A percentile compares a stretch with the other conserved stretches of the same genome.
Evolutionary conservation across 2,113 vertebrate species (phyloP).

Genomic region (Rostratula benghalensis): DNA sequence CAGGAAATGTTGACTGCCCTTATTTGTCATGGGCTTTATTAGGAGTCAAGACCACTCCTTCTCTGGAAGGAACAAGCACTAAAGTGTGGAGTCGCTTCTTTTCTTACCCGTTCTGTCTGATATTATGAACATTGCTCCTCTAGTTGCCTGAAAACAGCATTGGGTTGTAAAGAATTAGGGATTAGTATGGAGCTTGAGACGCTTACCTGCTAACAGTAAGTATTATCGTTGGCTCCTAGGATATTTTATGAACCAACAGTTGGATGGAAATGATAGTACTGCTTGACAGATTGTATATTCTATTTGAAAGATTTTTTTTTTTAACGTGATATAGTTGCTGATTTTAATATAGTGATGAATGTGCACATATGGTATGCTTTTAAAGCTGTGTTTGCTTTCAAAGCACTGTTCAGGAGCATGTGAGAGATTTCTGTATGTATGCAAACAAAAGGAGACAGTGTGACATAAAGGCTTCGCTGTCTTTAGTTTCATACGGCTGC

Average conservation of each 20-base stretch:
- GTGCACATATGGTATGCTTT: background rate
- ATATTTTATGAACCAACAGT: background rate
- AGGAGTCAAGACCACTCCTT: background rate
- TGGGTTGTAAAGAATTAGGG: background rate
- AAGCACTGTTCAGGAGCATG: background rate
- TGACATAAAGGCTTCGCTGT: background rate
- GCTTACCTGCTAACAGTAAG: background rate
- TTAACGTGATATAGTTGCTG: slow-evolving; percentile 16
- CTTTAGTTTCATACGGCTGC: background rate
- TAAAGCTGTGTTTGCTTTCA: background rate
- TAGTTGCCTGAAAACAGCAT: background rate
- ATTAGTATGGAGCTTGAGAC: background rate
- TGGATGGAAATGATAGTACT: slow-evolving; percentile 13
- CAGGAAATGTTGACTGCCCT: background rate
- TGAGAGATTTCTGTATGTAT: background rate
- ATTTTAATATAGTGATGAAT: slow-evolving; percentile 11
- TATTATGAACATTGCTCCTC: background rate
- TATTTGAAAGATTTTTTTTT: slow-evolving; percentile 54
- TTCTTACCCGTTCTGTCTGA: background rate
- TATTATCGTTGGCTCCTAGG: background rate
- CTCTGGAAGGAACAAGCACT: background rate
- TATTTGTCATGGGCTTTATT: background rate
- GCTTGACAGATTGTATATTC: slow-evolving; percentile 38
- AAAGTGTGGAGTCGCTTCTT: background rate
- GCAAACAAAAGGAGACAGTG: background rate